Percentiles rank a stretch among this genome's conserved stretches.
These are phyloP conservation scores for Panthera uncia DNA, from an alignment of 2,113 vertebrate genomes.

Conservation along the genomic window DNA sequence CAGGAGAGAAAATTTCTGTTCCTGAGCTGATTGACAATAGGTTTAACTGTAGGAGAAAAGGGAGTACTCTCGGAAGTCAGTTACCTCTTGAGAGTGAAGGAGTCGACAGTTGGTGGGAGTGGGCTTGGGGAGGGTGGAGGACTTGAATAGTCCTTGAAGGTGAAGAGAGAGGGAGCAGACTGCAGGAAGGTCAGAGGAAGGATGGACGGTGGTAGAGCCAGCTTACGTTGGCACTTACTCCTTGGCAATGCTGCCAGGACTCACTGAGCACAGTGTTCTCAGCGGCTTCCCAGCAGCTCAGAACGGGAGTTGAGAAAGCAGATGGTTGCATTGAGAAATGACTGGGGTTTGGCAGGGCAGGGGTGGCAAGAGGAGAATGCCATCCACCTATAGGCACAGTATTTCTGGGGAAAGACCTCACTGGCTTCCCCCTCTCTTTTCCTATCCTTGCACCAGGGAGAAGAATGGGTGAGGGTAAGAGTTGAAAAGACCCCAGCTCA, in stretches of 20 bases:
- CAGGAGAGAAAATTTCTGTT: background rate
- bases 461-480: background rate
- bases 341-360: background rate
- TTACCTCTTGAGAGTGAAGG: background rate
- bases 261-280: background rate
- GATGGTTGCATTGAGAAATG: conserved; percentile 50
- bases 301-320: conserved; percentile 47
- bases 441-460: background rate
- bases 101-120: background rate
- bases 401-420: background rate
- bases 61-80: background rate
- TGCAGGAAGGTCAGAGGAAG: background rate
- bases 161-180: background rate
- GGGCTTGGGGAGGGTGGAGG: background rate
- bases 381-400: background rate
- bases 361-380: background rate
- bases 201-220: background rate
- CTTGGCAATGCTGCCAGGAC: background rate
- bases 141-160: background rate
- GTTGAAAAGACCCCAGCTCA: background rate
- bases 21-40: background rate
- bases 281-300: background rate
- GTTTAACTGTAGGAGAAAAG: background rate
- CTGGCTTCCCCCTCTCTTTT: background rate
- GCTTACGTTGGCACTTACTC: background rate